These are phyloP conservation scores for Adelognathus sp. DNA, from an alignment of 2,888 invertebrate genomes.

Conservation along the genomic window DNA sequence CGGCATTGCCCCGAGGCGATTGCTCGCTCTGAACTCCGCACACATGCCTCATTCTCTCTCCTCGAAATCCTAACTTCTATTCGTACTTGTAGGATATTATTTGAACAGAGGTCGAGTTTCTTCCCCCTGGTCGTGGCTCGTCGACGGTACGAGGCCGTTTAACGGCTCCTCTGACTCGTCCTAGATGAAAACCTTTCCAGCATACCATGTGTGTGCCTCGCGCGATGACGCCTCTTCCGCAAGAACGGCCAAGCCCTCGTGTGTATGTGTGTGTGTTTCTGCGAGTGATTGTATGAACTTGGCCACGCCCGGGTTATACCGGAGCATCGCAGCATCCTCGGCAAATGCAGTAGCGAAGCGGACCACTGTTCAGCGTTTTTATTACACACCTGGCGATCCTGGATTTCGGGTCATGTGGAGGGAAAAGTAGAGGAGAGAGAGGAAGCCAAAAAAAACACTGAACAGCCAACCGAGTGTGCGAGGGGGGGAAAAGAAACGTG, in stretches of 20 bases:
- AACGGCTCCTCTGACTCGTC: slow-evolving; percentile 52
- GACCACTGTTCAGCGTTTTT: slow-evolving; percentile 51
- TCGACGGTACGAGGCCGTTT: slow-evolving; percentile 37
- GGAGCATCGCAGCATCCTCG: slow-evolving; percentile 17
- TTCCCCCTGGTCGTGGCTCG: slow-evolving; percentile 11
- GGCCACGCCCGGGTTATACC: slow-evolving; percentile 23
- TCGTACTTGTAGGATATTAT: slow-evolving; percentile 52
- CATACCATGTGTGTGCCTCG: not conserved
- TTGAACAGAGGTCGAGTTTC: slow-evolving; percentile 53
- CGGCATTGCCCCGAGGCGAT: slow-evolving; percentile 48
- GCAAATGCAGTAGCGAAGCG: slow-evolving; percentile 26
- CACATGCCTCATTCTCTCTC: slow-evolving; percentile 5
- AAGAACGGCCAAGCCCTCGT: slow-evolving; percentile 39
- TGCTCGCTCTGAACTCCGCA: slow-evolving; percentile 12
- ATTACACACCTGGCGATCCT: slow-evolving; percentile 59
- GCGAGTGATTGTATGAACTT: not conserved
- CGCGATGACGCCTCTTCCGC: slow-evolving; percentile 38
- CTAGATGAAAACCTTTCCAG: slow-evolving; percentile 38
- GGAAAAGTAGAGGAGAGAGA: slow-evolving; percentile 51
- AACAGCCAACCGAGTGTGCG: slow-evolving; percentile 41
- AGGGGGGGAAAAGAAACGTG: slow-evolving; percentile 57
- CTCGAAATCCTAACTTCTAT: slow-evolving; percentile 18
- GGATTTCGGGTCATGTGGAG: slow-evolving; percentile 49
- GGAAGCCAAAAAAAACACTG: slow-evolving; percentile 55
- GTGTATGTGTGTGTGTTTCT: slow-evolving; percentile 6